Base-by-base conservation (phyloP, 2,797 vertebrate species). In the Ara ararauna region DNA sequence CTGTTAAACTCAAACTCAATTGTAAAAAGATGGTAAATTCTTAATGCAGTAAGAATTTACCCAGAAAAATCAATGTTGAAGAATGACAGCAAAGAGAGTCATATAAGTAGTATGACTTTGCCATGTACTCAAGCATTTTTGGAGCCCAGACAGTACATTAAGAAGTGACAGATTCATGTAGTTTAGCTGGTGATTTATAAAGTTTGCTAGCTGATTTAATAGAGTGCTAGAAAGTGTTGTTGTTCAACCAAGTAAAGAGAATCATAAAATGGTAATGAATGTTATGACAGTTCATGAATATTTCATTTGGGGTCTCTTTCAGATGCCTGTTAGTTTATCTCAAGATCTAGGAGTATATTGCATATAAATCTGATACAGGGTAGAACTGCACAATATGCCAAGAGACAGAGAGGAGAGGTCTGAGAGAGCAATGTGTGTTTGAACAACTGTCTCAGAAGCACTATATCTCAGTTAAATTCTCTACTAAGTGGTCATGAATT, bases 181-280 rank as follows among this genome's bases (percentile, higher is more conserved):
- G 91, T 96, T 96, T 78, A 86, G 64, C 93, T 90, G 88, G 66
- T 98, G 97, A 98, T 98, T 98, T 98, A 98, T 89, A 53, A 94
- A 98, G 96, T 96, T 96, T 94, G 53, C 93, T 97, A 89, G 91
- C 94, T 96, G 97, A 98, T 96, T 98, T 98, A 97, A 97, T 97
- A 96, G 97, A 95, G 91, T 96, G 75, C 85, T 95, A 95, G 97
- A 97, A 96, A 97, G 83, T 66, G 65, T 87, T 97, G 97, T 98
- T 98, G 97, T 97, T 97, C 96, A 34, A 96, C 96, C 97, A 98
- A 97, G 96, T 97, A 96, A 98, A 95, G 97, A 97, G 96, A 98
- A 97, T 97, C 97, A 97, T 98, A 97, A 98, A 98, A 97, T 97
- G 94, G 89, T 98, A 98, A 97, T 97, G 96, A 97, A 96, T 93